Evolutionary conservation across 2,888 invertebrate species (phyloP), one percentile per base, ranked within the genome.

Genomic region (Thymelicus acteon): DNA sequence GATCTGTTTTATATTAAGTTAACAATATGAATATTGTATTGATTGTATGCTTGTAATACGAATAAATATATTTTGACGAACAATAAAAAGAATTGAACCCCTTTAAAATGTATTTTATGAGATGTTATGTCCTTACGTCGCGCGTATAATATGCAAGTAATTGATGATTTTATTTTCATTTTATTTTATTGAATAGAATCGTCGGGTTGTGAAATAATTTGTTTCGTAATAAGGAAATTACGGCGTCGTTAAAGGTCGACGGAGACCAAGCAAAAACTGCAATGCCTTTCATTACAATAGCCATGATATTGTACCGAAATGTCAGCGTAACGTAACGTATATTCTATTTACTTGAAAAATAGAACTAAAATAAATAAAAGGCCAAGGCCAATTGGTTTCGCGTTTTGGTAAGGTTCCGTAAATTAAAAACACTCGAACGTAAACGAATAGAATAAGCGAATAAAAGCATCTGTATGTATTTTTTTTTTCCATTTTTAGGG

Each of bases 101-200:
- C 57, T 13, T 57, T 57, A 8, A 52, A 15, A 7, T 37, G 4
- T 54, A n/a, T 54, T 54, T 52, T 52, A 52, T 52, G 52, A 6
- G 52, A 7, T 52, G 19, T 12, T 5, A 52, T 6, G 52, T 19
- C 2, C 12, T 13, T 48, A 48, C 7, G 52, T 19, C 6, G 4
- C 19, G 2, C 7, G 8, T 52, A 19, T 0, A 52, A 6, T 54
- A 54, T 54, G 31, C 0, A 24, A 44, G 44, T 44, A 44, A 54
- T 12, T 24, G 54, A 54, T 54, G 12, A 54, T 24, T 54, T 54
- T 10, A 31, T 54, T 54, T 24, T 54, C 24, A 63, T 72, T 47
- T 67, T 76, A 72, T 72, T 73, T 60, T 74, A 77, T 73, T 85
- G 84, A 85, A 84, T 83, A 78, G 74, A 60, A 54, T 72, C 74